Evolutionary conservation across 1,140 invertebrate genomes (phyloP).

Genomic region (Drosophila jambulina): DNA sequence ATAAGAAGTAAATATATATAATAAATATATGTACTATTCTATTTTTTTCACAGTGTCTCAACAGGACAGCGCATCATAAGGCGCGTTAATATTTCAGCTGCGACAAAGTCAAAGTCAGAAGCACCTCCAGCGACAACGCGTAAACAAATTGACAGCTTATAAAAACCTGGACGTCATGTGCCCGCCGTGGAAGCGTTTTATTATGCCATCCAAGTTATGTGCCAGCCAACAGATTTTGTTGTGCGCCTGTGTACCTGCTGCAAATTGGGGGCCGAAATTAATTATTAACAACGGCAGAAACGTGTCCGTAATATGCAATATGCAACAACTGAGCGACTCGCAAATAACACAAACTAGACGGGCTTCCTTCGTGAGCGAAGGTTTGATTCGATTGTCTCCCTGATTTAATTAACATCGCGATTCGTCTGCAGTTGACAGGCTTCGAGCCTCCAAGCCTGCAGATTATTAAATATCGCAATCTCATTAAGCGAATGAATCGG

Average conservation of each 20-base stretch:
- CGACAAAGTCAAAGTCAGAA: slow-evolving; percentile 67
- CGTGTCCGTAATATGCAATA: slow-evolving; percentile 67
- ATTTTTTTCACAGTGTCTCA: slow-evolving; percentile 8
- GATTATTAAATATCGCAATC: slow-evolving; percentile 45
- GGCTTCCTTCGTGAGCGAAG: neutral
- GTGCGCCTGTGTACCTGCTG: slow-evolving; percentile 13
- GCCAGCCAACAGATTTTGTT: slow-evolving; percentile 34
- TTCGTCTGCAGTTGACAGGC: slow-evolving; percentile 25
- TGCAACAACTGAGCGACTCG: slow-evolving; percentile 3
- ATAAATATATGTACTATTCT: too few species aligned
- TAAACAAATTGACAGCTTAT: slow-evolving; percentile 83
- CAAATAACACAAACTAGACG: slow-evolving; percentile 2
- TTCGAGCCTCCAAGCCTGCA: slow-evolving; percentile 5
- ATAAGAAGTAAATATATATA: too few species aligned
- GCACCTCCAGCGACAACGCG: slow-evolving; percentile 49
- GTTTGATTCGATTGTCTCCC: slow-evolving; percentile 15
- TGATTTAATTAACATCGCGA: slow-evolving; percentile 34
- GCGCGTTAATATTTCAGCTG: slow-evolving; percentile 75
- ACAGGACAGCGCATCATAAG: slow-evolving; percentile 52
- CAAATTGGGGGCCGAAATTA: slow-evolving; percentile 60
- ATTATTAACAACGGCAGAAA: slow-evolving; percentile 68
- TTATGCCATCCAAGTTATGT: slow-evolving; percentile 81
- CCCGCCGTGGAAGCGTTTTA: slow-evolving; percentile 67
- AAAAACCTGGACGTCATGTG: slow-evolving; percentile 79
- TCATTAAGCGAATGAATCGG: slow-evolving; percentile 31